Base-by-base conservation (phyloP, 2,797 vertebrate genomes). In the Limosa lapponica region DNA sequence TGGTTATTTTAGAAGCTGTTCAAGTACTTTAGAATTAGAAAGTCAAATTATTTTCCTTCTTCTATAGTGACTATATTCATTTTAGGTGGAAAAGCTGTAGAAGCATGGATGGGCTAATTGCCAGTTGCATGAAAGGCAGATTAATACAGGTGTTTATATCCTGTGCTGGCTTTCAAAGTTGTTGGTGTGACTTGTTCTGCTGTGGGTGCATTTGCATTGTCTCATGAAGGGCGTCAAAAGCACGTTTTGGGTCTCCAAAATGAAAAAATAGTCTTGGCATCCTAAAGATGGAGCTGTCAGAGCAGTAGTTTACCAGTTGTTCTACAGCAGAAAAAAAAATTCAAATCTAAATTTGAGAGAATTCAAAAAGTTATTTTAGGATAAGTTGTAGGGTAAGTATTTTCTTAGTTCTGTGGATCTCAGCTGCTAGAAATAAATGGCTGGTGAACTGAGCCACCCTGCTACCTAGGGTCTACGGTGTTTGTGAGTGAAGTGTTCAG, bases 391-490 rank as follows among this genome's bases (percentile, higher is more conserved):
- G 30, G 28, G 30, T 30, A 54, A 61, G 5, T 64, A 4, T 81
- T 81, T 69, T 65, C 24, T 70, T 66, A 30, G 25, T 57, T 83
- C 12, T 54, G 14, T 82, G 41, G 37, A 41, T 64, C 39, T 74
- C 41, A 72, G 28, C 54, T 84, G 36, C 25, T 59, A 55, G 28
- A 59, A 86, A 73, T 51, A 70, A 70, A 78, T 18, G 27, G 28
- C n/a, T 52, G 12, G 46, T 28, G 37, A 77, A 52, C 22, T 25
- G 23, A 84, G 24, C 46, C 52, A 67, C 65, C 20, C 46, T 46
- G 13, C 20, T 69, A 3, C 0, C 2, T 2, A 67, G 36, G 5
- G 3, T 52, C 8, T 24, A 2, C 3, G 17, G 30, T 64, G n/a
- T 37, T 67, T 86, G 9, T 44, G 57, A 86, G 36, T 32, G 34